phyloP scores from a whole-genome alignment of 2,113 vertebrate species.

The Lasiurus borealis region DNA sequence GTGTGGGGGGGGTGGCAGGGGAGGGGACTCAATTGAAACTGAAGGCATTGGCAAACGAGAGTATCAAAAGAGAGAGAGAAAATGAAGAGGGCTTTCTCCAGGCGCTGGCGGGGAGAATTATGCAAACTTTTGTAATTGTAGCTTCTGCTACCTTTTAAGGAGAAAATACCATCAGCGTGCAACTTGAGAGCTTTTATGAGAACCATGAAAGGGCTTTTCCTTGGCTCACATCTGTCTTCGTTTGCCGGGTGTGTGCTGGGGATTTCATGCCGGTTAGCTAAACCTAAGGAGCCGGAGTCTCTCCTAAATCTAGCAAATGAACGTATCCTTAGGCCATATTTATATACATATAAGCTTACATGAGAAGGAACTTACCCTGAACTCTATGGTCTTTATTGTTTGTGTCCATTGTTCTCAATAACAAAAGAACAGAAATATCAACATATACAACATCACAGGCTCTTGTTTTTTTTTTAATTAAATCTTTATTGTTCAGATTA shows the following conservation, averaged over 20 bases:
- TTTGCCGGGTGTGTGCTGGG: slow-evolving; percentile 57
- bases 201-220: slow-evolving; percentile 70
- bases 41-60: background rate
- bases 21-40: background rate
- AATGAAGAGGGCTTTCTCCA: slow-evolving; percentile 48
- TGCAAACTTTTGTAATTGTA: slow-evolving; percentile 75
- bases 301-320: slow-evolving; percentile 35
- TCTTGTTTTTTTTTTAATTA: no score
- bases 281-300: slow-evolving; percentile 54
- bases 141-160: slow-evolving; percentile 81
- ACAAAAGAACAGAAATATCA: background rate
- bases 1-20: no score
- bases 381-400: background rate
- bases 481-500: no score
- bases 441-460: background rate
- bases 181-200: slow-evolving; percentile 81
- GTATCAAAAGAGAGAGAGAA: slow-evolving; percentile 58
- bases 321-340: background rate
- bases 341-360: background rate
- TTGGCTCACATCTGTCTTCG: slow-evolving; percentile 77
- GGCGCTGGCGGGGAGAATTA: slow-evolving; percentile 64
- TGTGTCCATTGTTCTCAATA: background rate
- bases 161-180: slow-evolving; percentile 52
- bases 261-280: slow-evolving; percentile 70
- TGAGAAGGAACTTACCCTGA: background rate